Base-by-base conservation (phyloP, 2,797 vertebrate genomes). In the Buceros bicornis region DNA sequence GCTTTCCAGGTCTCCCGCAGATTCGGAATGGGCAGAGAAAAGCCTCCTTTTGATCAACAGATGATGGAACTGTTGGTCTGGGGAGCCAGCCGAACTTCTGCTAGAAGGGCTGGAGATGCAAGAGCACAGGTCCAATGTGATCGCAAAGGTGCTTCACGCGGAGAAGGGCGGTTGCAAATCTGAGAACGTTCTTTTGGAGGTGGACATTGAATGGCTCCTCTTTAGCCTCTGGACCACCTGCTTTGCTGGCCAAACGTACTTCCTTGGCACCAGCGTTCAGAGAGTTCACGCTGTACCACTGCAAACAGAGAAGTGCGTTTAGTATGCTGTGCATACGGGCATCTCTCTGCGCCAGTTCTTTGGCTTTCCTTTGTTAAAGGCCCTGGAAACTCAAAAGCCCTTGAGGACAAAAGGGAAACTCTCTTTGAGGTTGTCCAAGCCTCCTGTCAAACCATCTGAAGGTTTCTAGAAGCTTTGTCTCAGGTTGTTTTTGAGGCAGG, bases 151-250 rank as follows among this genome's bases (percentile, higher is more conserved):
- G 51, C 73, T 96, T 74, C 50, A 0, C 50, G 82, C 33, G 33
- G 90, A 69, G 71, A 90, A 33, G 29, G 57, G 33, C 8, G 5
- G 82, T 84, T 90, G 91, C 81, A 91, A 96, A 92, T 95, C 91
- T 80, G 83, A 96, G 81, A 96, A 95, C 7, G 0, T 91, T 93
- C 76, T 74, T 95, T 94, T 94, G 11, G 54, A 95, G 66, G 58
- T 31, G 8, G 40, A 61, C 77, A 78, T 78, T 96, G 62, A 96
- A 96, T 92, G 74, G 85, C 65, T 89, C 53, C 86, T 86, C 94
- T 97, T 96, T 92, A 96, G 94, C 78, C 78, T 86, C 78, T 87
- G 95, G 97, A 97, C 98, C 97, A 97, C 97, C 97, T 98, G 97
- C 97, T 96, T 96, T 96, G 93, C 96, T 98, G 97, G 98, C 97